Percentiles rank a stretch among this genome's conserved stretches.
Conservation (phyloP, 64 coral and sea anemone genomes). For the Pachyseris speciosa region DNA sequence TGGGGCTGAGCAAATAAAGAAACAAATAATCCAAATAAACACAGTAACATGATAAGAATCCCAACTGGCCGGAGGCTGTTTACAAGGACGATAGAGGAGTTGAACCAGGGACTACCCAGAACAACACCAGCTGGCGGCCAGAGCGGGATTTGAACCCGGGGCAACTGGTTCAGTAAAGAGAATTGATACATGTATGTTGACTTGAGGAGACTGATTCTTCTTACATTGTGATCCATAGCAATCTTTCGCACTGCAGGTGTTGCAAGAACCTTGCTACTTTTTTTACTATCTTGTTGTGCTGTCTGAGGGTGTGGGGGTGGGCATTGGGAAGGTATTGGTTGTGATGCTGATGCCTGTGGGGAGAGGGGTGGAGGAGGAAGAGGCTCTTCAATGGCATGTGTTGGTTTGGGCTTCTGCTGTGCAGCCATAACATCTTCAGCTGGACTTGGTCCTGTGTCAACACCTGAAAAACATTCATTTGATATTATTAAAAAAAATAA, state of each 20-base stretch:
- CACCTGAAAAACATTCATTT: not conserved
- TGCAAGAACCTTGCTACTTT: constrained; percentile 57
- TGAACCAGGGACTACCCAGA: no score
- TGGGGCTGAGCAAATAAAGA: no score
- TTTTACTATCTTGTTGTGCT: not conserved
- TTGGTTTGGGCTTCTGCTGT: constrained; percentile 92
- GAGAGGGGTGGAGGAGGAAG: constrained; percentile 68
- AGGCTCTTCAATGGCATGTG: constrained; percentile 72
- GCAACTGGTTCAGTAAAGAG: no score
- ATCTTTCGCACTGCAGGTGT: constrained; percentile 96
- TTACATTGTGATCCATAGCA: constrained; percentile 92
- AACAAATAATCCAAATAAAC: no score
- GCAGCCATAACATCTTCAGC: constrained; percentile 96
- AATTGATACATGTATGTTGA: no score
- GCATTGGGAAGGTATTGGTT: not conserved
- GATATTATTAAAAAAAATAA: no score
- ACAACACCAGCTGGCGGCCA: no score
- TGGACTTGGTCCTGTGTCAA: constrained; percentile 65
- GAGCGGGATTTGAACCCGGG: no score
- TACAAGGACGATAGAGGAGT: no score
- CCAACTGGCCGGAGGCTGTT: no score
- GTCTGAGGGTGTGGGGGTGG: not conserved
- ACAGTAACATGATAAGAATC: no score
- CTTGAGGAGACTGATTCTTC: no score
- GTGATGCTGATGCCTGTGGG: constrained; percentile 10